Evolutionary conservation across 2,797 vertebrate species (phyloP), one percentile per base, ranked within the genome.

Genomic region (Myotis pilosus): DNA sequence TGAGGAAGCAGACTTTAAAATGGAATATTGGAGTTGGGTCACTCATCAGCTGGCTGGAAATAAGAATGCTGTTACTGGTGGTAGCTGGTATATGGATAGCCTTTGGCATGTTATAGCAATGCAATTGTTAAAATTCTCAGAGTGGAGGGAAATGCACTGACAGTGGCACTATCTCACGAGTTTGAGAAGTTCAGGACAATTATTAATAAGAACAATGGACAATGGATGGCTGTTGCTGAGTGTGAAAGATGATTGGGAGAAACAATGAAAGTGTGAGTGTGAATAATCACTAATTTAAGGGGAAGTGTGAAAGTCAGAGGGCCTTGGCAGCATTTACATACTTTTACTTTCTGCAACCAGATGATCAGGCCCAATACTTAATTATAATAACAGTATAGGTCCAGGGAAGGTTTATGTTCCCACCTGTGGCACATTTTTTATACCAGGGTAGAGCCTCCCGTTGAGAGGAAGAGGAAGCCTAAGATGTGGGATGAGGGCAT

Each of bases 211-310:
- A 57, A 90, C 51, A 93, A 71, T 64, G 36, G 12, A 10, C 66
- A 92, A 38, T 62, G 5, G 60, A 84, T 87, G 36, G 11, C n/a
- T 90, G 22, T 87, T 71, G 76, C 33, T 93, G 60, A 84, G 66
- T 49, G 41, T 81, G 60, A 91, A 17, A 44, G 64, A 75, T 81
- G 12, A 64, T 89, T 62, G 55, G 30, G 72, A 92, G 22, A 94
- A 94, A 94, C 69, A 87, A 84, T 81, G 79, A 62, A 94, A 88
- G 53, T 25, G 15, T 64, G 41, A 87, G 49, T 9, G 36, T 93
- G 41, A 97, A 82, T 89, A 87, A 91, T 83, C 57, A 89, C 38
- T 25, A 92, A 93, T 95, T 92, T 92, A 90, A 93, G 64, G 41
- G 62, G 66, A 95, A 93, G n/a, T 89, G 19, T 82, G 68, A 55